Evolutionary conservation across 2,797 vertebrate species (phyloP), one percentile per base, ranked within the genome.

Genomic region (Pantherophis alleghaniensis): DNA sequence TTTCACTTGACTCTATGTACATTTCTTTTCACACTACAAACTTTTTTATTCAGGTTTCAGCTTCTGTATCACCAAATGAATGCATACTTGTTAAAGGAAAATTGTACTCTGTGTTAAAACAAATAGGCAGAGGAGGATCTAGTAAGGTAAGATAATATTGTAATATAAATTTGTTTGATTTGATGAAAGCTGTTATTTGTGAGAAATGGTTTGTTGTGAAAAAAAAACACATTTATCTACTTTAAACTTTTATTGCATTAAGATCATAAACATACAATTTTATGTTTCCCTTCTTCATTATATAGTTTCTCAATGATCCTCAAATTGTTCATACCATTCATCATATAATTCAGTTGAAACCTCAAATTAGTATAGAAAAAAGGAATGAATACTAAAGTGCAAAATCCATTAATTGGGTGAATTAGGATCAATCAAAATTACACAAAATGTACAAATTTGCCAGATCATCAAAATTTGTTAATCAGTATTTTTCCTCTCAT

Each of bases 111-210:
- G 97, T 99, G 94, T 97, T 99, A 91, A 99, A 99, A 96, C 98
- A 99, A 97, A 99, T 99, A 94, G 99, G 99, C 74, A 98, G 98
- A 57, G 99, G 99, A 94, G 99, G 99, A 91, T 99, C 99, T 7
- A 99, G 99, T 97, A 99, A 99, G 98, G 99, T 99, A 97, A 97
- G 95, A 63, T 88, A 42, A 42, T 79, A 42, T 10, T 32, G 91
- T 3, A 91, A 88, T 63, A 10, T 18, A 79, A 37, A 3, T 42
- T 7, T 2, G 6, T 20, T 13, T 79, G 51, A 59, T 60, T 56
- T 61, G 32, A 9, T 63, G 57, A 18, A 47, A 51, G 20, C 63
- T 88, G 37, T 42, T 89, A 13, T 28, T 18, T 60, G 22, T 83
- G 28, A 28, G 20, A 57, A 32, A 61, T 74, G 55, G 7, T 42